Evolutionary conservation across 2,113 vertebrate genomes (phyloP).

Genomic region (Nicator chloris): DNA sequence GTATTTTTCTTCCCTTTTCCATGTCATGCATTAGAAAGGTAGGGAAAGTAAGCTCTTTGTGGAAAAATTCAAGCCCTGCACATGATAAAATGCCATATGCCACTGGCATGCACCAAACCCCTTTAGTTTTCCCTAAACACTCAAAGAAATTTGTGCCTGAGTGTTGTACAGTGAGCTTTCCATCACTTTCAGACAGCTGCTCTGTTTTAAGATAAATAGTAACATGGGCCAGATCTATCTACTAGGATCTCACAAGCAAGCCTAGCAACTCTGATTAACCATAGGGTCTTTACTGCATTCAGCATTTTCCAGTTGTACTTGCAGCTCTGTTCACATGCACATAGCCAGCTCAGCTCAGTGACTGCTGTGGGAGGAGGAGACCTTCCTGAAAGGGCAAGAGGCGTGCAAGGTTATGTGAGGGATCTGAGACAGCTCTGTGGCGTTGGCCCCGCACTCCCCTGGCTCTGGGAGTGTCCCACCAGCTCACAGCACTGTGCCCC

Average conservation of each 20-base stretch:
- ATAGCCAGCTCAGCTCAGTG: background rate
- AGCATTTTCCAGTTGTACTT: background rate
- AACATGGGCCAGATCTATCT: background rate
- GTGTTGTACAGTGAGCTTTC: background rate
- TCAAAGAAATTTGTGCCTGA: background rate
- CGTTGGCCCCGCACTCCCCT: fast-evolving
- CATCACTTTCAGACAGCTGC: background rate
- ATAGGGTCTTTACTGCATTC: fast-evolving
- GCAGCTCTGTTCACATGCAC: background rate
- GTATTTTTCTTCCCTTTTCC: background rate
- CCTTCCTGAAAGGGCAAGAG: background rate
- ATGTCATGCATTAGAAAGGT: background rate
- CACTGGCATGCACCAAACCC: background rate
- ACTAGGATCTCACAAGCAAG: background rate
- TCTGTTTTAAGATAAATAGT: background rate
- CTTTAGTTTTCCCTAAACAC: background rate
- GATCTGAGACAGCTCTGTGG: fast-evolving
- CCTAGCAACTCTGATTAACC: background rate
- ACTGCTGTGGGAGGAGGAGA: background rate
- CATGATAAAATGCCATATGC: background rate
- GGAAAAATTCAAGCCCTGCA: background rate
- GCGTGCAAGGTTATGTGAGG: fast-evolving
- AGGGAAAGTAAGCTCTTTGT: background rate
- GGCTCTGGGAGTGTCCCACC: background rate
- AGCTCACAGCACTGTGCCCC: background rate